phyloP scores from a whole-genome alignment of 2,113 vertebrate genomes.

The Micromys minutus region DNA sequence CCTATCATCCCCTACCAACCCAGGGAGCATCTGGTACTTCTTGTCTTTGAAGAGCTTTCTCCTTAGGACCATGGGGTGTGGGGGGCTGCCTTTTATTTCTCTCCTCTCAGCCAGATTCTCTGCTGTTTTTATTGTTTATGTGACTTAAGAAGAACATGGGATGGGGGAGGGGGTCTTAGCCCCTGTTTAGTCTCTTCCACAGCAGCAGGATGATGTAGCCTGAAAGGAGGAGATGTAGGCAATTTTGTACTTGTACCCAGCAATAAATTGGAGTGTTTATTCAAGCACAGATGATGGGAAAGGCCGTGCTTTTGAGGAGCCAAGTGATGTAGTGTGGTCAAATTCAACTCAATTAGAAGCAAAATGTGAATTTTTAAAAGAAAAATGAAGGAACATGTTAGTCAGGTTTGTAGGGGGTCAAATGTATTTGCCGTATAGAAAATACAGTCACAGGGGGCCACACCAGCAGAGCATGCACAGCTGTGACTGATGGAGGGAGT shows the following conservation, averaged over 20 bases:
- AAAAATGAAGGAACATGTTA: background rate
- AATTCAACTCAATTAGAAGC: background rate
- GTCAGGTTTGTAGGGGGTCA: background rate
- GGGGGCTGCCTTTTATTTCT: background rate
- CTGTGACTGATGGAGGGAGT: no score
- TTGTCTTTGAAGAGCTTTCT: background rate
- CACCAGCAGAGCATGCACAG: background rate
- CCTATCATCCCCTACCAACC: no score
- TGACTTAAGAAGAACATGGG: background rate
- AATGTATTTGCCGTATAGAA: background rate
- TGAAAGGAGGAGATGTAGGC: background rate
- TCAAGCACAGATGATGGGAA: slow-evolving; percentile 31
- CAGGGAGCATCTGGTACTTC: background rate
- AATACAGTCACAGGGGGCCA: background rate
- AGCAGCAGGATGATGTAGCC: background rate
- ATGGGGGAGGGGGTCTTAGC: background rate
- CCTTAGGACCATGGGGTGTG: background rate
- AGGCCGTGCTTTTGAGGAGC: background rate
- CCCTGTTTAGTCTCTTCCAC: background rate
- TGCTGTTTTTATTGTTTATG: background rate
- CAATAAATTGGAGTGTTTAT: slow-evolving; percentile 37
- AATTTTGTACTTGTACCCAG: background rate
- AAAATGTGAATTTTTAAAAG: slow-evolving; percentile 45
- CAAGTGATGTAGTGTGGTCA: background rate
- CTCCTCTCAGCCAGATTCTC: background rate